phyloP scores from a whole-genome alignment of 2,113 vertebrate species.

The Archilochus colubris region DNA sequence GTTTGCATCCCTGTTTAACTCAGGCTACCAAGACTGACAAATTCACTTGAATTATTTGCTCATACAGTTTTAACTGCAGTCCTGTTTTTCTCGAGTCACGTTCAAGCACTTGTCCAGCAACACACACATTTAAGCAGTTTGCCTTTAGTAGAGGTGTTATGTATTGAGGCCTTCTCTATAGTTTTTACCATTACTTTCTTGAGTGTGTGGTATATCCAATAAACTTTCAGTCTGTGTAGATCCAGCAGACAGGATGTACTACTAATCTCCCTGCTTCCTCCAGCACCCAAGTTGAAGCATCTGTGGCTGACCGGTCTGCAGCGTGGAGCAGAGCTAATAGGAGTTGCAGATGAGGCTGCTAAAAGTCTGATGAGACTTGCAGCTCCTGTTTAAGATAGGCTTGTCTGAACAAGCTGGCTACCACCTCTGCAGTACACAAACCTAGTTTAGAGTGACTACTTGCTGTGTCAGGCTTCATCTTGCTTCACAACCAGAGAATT shows the following conservation, averaged over 20 bases:
- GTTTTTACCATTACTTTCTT: not conserved
- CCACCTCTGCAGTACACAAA: constrained; percentile 36
- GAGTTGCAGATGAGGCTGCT: not conserved
- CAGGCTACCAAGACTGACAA: rapidly evolving
- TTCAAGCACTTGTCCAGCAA: not conserved
- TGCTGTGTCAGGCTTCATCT: not conserved
- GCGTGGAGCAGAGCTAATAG: not conserved
- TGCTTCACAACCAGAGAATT: not conserved
- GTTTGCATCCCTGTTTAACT: not conserved
- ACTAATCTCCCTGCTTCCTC: not conserved
- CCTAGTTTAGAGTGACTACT: constrained; percentile 9
- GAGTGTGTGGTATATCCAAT: not conserved
- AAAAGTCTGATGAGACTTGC: not conserved
- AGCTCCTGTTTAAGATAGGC: constrained; percentile 23
- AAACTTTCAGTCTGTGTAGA: not conserved
- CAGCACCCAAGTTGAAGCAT: not conserved
- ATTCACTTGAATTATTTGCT: not conserved
- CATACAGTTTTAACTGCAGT: not conserved
- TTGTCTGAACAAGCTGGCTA: constrained; percentile 57
- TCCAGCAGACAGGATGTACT: not conserved
- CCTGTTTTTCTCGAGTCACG: not conserved
- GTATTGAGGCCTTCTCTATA: not conserved
- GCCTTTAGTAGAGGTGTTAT: not conserved
- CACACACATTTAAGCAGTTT: not conserved
- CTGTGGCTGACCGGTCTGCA: not conserved